Evolutionary conservation across 2,113 vertebrate genomes (phyloP).

Genomic region (Tympanuchus pallidicinctus): DNA sequence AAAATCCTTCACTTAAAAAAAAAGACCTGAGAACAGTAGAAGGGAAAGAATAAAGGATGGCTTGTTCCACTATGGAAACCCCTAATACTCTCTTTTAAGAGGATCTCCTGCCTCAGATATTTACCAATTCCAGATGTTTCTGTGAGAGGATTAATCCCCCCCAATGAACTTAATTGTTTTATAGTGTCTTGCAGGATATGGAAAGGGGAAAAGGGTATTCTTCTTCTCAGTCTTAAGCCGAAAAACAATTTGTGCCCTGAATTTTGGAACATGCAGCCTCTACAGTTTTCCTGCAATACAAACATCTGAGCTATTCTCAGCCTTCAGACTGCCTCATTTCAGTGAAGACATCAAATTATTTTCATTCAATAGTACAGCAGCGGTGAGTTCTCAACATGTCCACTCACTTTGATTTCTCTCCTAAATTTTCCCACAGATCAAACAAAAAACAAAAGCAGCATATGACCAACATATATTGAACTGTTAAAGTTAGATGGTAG

Average conservation of each 20-base stretch:
- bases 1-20: constrained; percentile 6
- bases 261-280: constrained; percentile 15
- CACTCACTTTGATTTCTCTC: neutral
- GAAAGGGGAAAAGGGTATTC: neutral
- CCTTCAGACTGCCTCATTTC: neutral
- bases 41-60: constrained; percentile 39
- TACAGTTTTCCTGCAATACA: neutral
- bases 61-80: constrained; percentile 49
- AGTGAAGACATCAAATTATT: neutral
- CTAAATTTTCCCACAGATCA: neutral
- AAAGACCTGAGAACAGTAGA: constrained; percentile 20
- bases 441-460: neutral
- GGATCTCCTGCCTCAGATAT: constrained; percentile 30
- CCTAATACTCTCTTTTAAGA: neutral
- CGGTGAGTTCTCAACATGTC: neutral
- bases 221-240: constrained; percentile 4
- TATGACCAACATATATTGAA: neutral
- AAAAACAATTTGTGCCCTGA: constrained; percentile 41
- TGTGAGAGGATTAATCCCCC: neutral
- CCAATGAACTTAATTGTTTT: constrained; percentile 43
- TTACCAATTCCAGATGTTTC: constrained; percentile 65
- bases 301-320: neutral
- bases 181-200: constrained; percentile 31
- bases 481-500: neutral
- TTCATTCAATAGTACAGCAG: neutral